phyloP scores from a whole-genome alignment of 2,888 invertebrate genomes.

The Lithodes maja region DNA sequence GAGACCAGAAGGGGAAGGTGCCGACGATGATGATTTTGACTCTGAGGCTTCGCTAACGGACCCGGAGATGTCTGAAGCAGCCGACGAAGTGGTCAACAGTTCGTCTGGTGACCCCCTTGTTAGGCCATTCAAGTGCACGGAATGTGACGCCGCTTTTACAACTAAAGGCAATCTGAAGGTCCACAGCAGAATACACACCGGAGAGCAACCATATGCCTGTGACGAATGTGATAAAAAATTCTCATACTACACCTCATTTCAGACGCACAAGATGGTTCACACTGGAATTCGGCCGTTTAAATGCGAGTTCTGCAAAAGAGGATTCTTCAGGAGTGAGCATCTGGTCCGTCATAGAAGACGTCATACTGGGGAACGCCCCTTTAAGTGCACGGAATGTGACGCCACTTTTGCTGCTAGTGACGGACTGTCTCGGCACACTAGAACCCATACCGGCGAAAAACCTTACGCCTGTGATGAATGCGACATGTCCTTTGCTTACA shows the following conservation, averaged over 20 bases:
- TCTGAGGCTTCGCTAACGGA: constrained; percentile 49
- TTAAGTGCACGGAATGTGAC: constrained; percentile 63
- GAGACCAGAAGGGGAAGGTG: background rate
- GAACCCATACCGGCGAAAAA: constrained; percentile 59
- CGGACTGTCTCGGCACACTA: constrained; percentile 56
- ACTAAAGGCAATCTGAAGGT: constrained; percentile 66
- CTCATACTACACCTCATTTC: constrained; percentile 60
- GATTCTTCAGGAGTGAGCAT: constrained; percentile 58
- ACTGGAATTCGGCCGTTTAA: constrained; percentile 55
- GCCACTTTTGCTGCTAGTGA: constrained; percentile 62
- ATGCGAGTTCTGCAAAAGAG: constrained; percentile 54
- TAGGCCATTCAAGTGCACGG: constrained; percentile 60
- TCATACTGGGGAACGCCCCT: constrained; percentile 59
- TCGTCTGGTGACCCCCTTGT: background rate
- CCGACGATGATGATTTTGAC: constrained; percentile 54
- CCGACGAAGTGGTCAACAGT: constrained; percentile 41
- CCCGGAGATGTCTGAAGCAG: constrained; percentile 42
- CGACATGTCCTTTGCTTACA: constrained; percentile 63
- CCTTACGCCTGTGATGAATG: constrained; percentile 60
- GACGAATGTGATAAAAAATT: constrained; percentile 64
- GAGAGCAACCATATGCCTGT: constrained; percentile 56
- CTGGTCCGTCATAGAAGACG: constrained; percentile 52
- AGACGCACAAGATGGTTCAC: constrained; percentile 55
- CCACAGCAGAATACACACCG: constrained; percentile 65
- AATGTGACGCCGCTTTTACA: constrained; percentile 60